A percentile compares a stretch with the other conserved stretches of the same genome.
These are phyloP conservation scores for Stenolophus ochropezus DNA, from an alignment of 2,888 invertebrate species.

Conservation along the genomic window DNA sequence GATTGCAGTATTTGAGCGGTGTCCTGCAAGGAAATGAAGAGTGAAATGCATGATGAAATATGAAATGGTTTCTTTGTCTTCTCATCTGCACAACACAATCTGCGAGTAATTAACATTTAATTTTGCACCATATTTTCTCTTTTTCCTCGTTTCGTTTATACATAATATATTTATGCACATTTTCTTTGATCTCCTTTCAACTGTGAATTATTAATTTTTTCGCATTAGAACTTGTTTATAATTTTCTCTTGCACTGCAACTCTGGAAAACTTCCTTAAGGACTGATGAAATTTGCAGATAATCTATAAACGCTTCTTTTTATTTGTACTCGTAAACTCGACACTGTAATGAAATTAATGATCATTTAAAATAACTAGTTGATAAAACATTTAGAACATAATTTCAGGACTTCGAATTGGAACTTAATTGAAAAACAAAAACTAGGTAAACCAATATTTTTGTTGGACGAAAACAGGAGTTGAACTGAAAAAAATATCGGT, in stretches of 20 bases:
- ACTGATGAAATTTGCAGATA: not conserved
- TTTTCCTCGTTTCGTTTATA: conserved; percentile 29
- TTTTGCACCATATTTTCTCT: conserved; percentile 27
- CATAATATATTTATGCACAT: conserved; percentile 36
- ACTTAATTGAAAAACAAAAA: too few relatives aligned
- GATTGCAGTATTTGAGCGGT: conserved; percentile 1
- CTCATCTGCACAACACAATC: conserved; percentile 18
- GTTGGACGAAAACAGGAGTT: too few relatives aligned
- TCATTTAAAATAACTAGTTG: too few relatives aligned
- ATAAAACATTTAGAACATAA: too few relatives aligned
- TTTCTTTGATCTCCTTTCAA: conserved; percentile 29
- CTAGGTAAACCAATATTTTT: too few relatives aligned
- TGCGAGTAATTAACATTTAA: conserved; percentile 31
- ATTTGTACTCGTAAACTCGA: too few relatives aligned
- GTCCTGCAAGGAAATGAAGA: conserved; percentile 17
- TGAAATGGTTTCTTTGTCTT: conserved; percentile 37
- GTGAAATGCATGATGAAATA: conserved; percentile 25
- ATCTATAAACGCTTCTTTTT: too few relatives aligned
- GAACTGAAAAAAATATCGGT: too few relatives aligned
- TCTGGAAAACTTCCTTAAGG: conserved; percentile 1
- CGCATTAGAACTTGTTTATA: conserved; percentile 16
- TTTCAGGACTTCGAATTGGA: too few relatives aligned
- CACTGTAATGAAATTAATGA: too few relatives aligned
- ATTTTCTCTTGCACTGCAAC: conserved; percentile 13
- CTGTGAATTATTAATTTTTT: conserved; percentile 23